Evolutionary conservation across 2,113 vertebrate species (phyloP), one percentile per base, ranked within the genome.

Genomic region (Chinchilla lanigera): DNA sequence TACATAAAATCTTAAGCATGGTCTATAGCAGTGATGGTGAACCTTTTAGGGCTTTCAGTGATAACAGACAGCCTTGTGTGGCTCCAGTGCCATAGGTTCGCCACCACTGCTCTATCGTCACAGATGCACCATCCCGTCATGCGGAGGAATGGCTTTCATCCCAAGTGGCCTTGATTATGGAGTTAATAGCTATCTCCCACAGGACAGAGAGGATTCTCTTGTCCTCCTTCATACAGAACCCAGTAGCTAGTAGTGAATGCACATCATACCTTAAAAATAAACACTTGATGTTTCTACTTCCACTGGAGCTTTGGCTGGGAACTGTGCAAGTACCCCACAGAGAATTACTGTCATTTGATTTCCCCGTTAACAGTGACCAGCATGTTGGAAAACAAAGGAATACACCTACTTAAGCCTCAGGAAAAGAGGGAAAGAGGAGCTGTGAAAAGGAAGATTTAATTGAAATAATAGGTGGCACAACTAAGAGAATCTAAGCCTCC

Each of bases 401-500:
- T 5, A 63, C 4, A 92, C 7, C 30, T 78, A 63, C 60, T 52
- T 77, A 83, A 20, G 75, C 41, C 38, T 52, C 63, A 90, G 81
- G 88, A 69, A 71, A 94, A 4, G 1, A 4, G 1, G 8, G 50
- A 82, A 52, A 83, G 24, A 82, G 80, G 35, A 65, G 19, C 35
- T 67, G 26, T 50, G 93, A 44, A 93, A 96, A 95, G 61, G 28
- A 94, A 80, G 80, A 33, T 94, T 94, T 93, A 93, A 93, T 94
- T 90, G 88, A 96, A 67, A 94, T 52, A 73, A n/a, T n/a, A 96
- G 69, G 75, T 52, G n/a, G 22, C 60, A 47, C 56, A 50, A 26
- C 13, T 81, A 84, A 86, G 67, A 93, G 90, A 77, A 84, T 60
- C n/a, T 41, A 52, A 69, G 56, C 41, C 88, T 61, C 24, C 60